Evolutionary conservation across 2,113 vertebrate species (phyloP).

Genomic region (Sylvietta virens): DNA sequence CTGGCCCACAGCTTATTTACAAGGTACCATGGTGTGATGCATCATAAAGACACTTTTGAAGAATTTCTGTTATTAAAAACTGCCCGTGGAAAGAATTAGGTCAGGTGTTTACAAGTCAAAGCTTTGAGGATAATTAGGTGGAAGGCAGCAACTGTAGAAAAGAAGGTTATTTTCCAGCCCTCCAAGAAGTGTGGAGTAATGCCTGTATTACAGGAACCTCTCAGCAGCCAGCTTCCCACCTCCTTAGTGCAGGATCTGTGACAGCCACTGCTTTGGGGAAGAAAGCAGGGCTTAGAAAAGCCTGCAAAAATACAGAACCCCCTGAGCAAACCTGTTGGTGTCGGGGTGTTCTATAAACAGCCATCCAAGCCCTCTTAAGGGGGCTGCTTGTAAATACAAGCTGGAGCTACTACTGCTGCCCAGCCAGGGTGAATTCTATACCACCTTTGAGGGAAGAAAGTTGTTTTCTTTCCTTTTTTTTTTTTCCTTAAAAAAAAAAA

Average conservation of each 20-base stretch:
- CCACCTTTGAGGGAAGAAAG: conserved; percentile 18
- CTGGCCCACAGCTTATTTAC: conserved; percentile 39
- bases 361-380: background rate
- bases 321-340: conserved; percentile 9
- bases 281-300: conserved; percentile 20
- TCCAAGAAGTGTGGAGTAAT: conserved; percentile 28
- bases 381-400: conserved; percentile 16
- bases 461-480: background rate
- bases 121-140: conserved; percentile 64
- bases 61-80: conserved; percentile 65
- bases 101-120: conserved; percentile 68
- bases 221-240: background rate
- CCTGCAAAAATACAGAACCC: background rate
- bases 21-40: conserved; percentile 49
- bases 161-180: conserved; percentile 52
- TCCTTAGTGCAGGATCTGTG: conserved; percentile 10
- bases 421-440: background rate
- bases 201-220: background rate
- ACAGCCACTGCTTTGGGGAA: background rate
- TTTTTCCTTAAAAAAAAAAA: background rate
- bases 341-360: background rate
- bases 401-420: background rate
- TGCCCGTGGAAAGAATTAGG: conserved; percentile 69
- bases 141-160: conserved; percentile 34
- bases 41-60: conserved; percentile 69